Base-by-base conservation (phyloP, 1,140 invertebrate species). In the Bombus waltoni region DNA sequence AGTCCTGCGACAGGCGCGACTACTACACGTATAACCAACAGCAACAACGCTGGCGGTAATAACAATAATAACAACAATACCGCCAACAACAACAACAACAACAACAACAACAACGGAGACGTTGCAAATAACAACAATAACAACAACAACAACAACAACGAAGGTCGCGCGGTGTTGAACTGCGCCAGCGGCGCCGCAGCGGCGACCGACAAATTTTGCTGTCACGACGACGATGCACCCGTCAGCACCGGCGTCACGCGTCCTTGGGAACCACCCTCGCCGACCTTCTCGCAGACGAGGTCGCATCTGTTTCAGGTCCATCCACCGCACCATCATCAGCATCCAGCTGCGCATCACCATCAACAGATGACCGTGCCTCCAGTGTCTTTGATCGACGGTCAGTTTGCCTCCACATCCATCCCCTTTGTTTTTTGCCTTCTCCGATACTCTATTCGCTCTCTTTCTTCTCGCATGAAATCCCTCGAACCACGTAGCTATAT, bases 211-310 rank as follows among this genome's bases (percentile, higher is more conserved):
- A 93, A 91, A 47, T 92, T 92, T 44, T 93, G 92, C 87, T 94
- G 94, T 47, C 92, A 92, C 72, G 92, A 94, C 44, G 93, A 94
- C 57, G 93, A 94, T 15, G 88, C 84, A 6, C 90, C 92, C 11
- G 82, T 88, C 42, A 88, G 85, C 71, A 87, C 89, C 15, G 89
- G 89, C 9, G 90, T 88, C 13, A 85, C 90, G 28, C 88, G 95
- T 73, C 95, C 95, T 72, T 95, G 95, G 95, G 95, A 95, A 87
- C 94, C 94, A 87, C 92, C 94, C 66, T 93, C 94, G 42, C 91
- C 94, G 35, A 93, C 94, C 57, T 92, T 93, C 85, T 92, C 91
- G 22, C 94, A 94, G 86, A 81, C 91, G 18, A 92, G 93, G 81
- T 90, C 94, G 40, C 93, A 94, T 65, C 81, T 91, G 28, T 81